Percentiles rank a stretch among this genome's conserved stretches.
Evolutionary conservation across 2,113 vertebrate genomes (phyloP).

Genomic region (Eupsittula cactorum): DNA sequence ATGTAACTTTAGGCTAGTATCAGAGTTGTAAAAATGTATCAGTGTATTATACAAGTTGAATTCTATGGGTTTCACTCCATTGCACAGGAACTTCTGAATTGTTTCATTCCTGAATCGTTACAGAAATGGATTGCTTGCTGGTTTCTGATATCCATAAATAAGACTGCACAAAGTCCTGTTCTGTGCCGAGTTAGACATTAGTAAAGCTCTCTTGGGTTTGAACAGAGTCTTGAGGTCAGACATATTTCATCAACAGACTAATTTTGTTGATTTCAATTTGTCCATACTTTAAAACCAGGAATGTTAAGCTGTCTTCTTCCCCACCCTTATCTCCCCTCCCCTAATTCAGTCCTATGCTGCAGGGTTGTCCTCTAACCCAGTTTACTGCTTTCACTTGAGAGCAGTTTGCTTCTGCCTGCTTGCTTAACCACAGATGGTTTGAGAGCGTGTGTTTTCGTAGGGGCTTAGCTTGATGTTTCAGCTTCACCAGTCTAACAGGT

Average conservation of each 20-base stretch:
- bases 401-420: background rate
- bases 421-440: background rate
- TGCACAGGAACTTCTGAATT: background rate
- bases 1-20: background rate
- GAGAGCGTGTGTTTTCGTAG: accelerated
- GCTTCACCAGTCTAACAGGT: background rate
- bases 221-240: background rate
- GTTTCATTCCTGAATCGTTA: background rate
- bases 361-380: background rate
- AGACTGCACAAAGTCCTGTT: background rate
- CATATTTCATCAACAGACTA: background rate
- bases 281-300: background rate
- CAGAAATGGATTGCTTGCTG: background rate
- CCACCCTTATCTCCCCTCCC: background rate
- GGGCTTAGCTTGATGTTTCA: background rate
- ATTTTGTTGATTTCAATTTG: background rate
- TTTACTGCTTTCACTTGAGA: background rate
- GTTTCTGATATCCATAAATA: background rate
- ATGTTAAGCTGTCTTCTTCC: background rate
- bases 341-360: background rate
- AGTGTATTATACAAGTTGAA: background rate
- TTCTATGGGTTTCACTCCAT: background rate
- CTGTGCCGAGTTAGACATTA: background rate
- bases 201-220: background rate
- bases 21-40: background rate